phyloP scores from a whole-genome alignment of 2,888 invertebrate species.

The Asteroscopus sphinx region DNA sequence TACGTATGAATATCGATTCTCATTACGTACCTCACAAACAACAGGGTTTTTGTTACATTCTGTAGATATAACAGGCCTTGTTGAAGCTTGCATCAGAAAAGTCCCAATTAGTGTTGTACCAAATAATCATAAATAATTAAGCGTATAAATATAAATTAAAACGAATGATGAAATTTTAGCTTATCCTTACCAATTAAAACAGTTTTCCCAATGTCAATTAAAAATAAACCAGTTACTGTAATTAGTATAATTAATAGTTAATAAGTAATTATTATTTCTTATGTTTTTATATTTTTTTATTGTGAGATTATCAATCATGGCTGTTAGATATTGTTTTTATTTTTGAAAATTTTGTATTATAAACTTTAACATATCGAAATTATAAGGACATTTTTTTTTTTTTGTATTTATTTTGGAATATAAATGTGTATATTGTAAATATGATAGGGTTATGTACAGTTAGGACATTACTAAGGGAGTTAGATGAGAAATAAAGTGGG shows the following conservation, averaged over 20 bases:
- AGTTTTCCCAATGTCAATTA: conserved; percentile 21
- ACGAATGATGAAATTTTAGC: conserved; percentile 19
- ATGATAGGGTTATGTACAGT: conserved; percentile 52
- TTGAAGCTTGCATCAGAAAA: conserved; percentile 26
- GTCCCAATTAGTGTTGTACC: conserved; percentile 10
- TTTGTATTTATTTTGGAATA: conserved; percentile 57
- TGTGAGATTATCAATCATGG: conserved; percentile 72
- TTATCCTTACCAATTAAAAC: conserved; percentile 22
- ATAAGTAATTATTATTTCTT: conserved; percentile 14
- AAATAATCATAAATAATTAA: conserved; percentile 23
- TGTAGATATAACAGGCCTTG: not conserved
- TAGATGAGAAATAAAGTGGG: conserved; percentile 58
- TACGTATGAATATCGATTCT: too few species aligned
- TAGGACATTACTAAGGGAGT: conserved; percentile 50
- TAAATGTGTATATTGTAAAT: conserved; percentile 68
- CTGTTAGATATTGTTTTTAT: conserved; percentile 63
- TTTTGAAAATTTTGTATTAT: conserved; percentile 46
- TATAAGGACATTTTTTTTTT: conserved; percentile 55
- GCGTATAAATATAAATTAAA: not conserved
- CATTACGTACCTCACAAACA: too few species aligned
- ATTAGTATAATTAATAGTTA: conserved; percentile 37
- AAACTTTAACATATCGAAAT: conserved; percentile 56
- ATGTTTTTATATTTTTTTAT: conserved; percentile 42
- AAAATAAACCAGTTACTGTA: conserved; percentile 48
- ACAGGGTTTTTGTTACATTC: too few species aligned